These are phyloP conservation scores for Eupsilia transversa DNA, from an alignment of 2,888 invertebrate genomes.

Conservation along the genomic window DNA sequence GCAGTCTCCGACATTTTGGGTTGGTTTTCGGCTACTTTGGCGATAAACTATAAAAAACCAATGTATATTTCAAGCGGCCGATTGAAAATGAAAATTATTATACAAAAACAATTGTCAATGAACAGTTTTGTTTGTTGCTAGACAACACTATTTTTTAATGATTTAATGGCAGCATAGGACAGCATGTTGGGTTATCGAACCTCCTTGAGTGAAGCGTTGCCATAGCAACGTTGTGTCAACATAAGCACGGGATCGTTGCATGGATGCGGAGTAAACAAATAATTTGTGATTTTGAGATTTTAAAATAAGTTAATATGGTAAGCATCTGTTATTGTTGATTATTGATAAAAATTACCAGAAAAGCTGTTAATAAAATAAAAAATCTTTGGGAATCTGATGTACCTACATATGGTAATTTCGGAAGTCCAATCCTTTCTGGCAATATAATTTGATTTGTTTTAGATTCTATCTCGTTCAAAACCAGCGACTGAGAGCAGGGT, in stretches of 20 bases:
- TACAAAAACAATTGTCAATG: conserved; percentile 51
- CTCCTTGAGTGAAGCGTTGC: conserved; percentile 53
- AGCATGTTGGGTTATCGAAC: neutral
- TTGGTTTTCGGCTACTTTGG: conserved; percentile 43
- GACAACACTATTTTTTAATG: conserved; percentile 62
- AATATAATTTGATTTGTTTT: neutral
- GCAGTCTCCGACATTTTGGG: conserved; percentile 67
- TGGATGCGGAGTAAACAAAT: conserved; percentile 26
- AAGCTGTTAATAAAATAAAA: neutral
- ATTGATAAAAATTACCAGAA: no score
- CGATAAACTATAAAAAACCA: conserved; percentile 38
- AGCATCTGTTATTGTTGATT: neutral
- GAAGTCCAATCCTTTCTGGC: neutral
- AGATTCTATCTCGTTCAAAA: conserved; percentile 96
- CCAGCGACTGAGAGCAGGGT: conserved; percentile 91
- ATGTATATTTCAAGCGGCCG: conserved; percentile 42
- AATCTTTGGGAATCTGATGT: no score
- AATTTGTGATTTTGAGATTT: neutral
- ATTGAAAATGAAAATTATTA: conserved; percentile 51
- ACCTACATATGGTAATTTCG: no score
- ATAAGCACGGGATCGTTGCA: conserved; percentile 55
- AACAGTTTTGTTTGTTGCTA: conserved; percentile 68
- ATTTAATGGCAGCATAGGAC: conserved; percentile 12
- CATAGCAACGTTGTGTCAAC: conserved; percentile 73
- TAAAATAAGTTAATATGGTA: conserved; percentile 53